Conservation (phyloP, 2,888 invertebrate genomes). For the Xylota segnis region DNA sequence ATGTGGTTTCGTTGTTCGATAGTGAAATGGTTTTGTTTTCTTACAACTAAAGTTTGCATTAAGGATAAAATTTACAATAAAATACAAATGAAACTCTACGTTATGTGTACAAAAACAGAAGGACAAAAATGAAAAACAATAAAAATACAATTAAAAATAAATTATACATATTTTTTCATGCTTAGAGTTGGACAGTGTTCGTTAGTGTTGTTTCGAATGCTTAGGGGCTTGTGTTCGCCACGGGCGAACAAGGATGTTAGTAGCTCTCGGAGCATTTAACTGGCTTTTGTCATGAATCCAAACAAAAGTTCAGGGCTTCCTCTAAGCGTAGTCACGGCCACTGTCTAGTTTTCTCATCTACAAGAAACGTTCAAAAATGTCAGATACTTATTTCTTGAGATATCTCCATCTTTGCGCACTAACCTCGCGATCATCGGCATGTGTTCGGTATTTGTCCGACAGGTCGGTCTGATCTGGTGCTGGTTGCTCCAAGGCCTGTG, state of each 20-base stretch:
- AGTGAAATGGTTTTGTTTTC: conserved; percentile 40
- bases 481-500: conserved; percentile 83
- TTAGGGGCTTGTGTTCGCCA: conserved; percentile 19
- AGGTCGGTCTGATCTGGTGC: conserved; percentile 79
- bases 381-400: conserved; percentile 22
- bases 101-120: conserved; percentile 18
- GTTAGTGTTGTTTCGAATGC: conserved; percentile 33
- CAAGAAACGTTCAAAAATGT: conserved; percentile 35
- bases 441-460: conserved; percentile 83
- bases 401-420: conserved; percentile 77
- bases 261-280: conserved; percentile 19
- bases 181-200: conserved; percentile 21
- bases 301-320: conserved; percentile 27
- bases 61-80: conserved; percentile 26
- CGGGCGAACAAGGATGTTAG: conserved; percentile 10
- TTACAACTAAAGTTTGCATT: conserved; percentile 41
- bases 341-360: conserved; percentile 71
- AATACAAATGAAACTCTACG: conserved; percentile 20
- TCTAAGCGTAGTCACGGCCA: conserved; percentile 69
- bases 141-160: conserved; percentile 45
- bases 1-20: conserved; percentile 31
- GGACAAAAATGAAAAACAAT: conserved; percentile 6
- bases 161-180: conserved; percentile 35
- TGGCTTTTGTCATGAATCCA: conserved; percentile 33
- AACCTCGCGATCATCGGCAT: conserved; percentile 89